phyloP scores from a whole-genome alignment of 2,888 invertebrate species.

The Homarus gammarus region DNA sequence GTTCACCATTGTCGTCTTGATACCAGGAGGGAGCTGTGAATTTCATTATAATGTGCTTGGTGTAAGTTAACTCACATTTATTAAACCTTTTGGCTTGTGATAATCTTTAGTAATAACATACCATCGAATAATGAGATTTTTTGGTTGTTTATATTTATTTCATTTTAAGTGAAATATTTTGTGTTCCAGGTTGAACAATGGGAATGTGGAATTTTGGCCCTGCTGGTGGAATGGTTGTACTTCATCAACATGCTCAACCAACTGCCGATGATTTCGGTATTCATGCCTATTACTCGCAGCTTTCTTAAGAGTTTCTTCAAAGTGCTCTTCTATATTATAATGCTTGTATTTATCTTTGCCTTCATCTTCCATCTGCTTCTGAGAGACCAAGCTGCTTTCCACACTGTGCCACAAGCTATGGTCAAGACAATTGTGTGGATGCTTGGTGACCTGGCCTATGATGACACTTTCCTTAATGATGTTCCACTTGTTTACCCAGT shows the following conservation, averaged over 20 bases:
- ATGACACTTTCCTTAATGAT: slow-evolving; percentile 66
- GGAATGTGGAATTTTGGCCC: slow-evolving; percentile 63
- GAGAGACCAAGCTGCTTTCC: slow-evolving; percentile 45
- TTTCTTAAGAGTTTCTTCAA: slow-evolving; percentile 63
- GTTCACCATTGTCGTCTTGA: slow-evolving; percentile 22
- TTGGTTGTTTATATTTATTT: neutral
- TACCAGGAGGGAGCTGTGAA: slow-evolving; percentile 31
- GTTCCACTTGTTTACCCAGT: slow-evolving; percentile 55
- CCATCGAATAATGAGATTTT: neutral
- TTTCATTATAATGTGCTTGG: slow-evolving; percentile 17
- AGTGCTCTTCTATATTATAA: slow-evolving; percentile 52
- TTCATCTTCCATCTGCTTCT: slow-evolving; percentile 66
- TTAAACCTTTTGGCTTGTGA: too few species aligned
- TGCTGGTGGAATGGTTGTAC: slow-evolving; percentile 64
- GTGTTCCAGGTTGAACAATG: slow-evolving; percentile 59
- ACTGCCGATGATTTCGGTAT: slow-evolving; percentile 61
- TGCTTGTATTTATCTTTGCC: slow-evolving; percentile 61
- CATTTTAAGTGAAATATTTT: neutral
- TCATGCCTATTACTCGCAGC: slow-evolving; percentile 60
- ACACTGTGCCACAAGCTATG: slow-evolving; percentile 52
- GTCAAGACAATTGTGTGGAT: slow-evolving; percentile 74
- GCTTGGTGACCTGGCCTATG: slow-evolving; percentile 73
- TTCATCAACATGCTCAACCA: slow-evolving; percentile 65
- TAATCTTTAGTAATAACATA: neutral
- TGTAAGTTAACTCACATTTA: slow-evolving; percentile 14